Evolutionary conservation across 2,888 invertebrate species (phyloP), one percentile per base, ranked within the genome.

Genomic region (Eilema griseolum): DNA sequence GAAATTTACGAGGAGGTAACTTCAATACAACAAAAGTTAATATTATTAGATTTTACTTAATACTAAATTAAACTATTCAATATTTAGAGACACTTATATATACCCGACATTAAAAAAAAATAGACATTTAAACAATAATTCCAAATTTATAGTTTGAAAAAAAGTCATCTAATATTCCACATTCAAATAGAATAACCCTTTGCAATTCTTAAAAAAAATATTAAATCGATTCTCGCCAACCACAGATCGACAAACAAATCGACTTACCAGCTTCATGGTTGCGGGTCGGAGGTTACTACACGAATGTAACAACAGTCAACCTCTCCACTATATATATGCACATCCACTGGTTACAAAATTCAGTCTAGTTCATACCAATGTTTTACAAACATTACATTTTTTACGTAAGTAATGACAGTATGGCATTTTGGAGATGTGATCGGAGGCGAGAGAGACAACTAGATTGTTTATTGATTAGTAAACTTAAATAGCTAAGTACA

Each of bases 181-280:
- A 52, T 23, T 64, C 0, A 52, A 64, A 31, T 64, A 12, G 7
- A 64, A 52, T 7, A 31, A 52, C 16, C 20, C 28, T 14, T n/a
- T 3, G 20, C 7, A 24, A 33, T 28, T 20, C 16, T 26, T 62
- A 14, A 41, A 60, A 60, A 60, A 37, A 71, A 63, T 70, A 70
- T 46, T 46, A 60, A 73, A 76, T 65, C 61, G 70, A 63, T 63
- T 59, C 23, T 62, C 69, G 67, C 69, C 52, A 59, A 76, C 75
- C 73, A 72, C 64, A 72, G 74, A 78, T 74, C 74, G 76, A 82
- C 74, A 74, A 74, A 75, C 75, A 75, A 74, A 78, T 75, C 70
- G 70, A 92, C 94, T 94, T 85, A 94, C 94, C 93, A 94, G 90
- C 79, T 94, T 91, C 94, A 94, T 94, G 81, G 78, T 82, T 78